Conservation (phyloP, 2,113 vertebrate genomes). For the Cebus imitator region DNA sequence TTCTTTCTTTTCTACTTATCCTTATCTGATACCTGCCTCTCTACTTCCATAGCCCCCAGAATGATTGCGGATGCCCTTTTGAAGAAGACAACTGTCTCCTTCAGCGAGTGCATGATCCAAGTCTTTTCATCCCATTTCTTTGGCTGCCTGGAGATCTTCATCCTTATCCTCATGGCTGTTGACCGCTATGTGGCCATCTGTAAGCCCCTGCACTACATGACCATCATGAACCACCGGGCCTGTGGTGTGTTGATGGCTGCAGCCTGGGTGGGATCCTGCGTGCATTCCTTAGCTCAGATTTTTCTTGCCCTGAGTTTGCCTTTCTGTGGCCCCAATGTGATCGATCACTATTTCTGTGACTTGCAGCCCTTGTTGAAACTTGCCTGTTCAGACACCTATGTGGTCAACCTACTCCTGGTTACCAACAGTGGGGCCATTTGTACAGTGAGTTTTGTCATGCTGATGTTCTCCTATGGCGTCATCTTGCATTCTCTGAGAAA, state of each 20-base stretch:
- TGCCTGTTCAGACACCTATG: conserved; percentile 56
- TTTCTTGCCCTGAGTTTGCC: conserved; percentile 55
- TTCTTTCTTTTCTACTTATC: conserved; percentile 72
- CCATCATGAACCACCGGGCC: background rate
- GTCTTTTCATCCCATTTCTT: conserved; percentile 64
- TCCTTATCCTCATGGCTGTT: conserved; percentile 64
- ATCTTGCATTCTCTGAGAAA: conserved; percentile 55
- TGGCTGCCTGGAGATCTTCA: conserved; percentile 57
- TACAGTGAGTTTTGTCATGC: conserved; percentile 45
- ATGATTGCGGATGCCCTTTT: conserved; percentile 22
- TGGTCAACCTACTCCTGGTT: conserved; percentile 51
- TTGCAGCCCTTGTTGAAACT: conserved; percentile 66
- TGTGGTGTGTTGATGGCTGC: background rate
- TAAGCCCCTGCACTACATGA: conserved; percentile 50
- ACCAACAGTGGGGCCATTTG: conserved; percentile 63
- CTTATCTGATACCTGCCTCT: conserved; percentile 65
- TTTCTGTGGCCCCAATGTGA: conserved; percentile 71
- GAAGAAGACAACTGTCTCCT: conserved; percentile 26
- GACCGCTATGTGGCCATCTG: conserved; percentile 69
- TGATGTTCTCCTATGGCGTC: conserved; percentile 42
- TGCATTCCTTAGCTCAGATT: conserved; percentile 62
- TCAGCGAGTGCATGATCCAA: conserved; percentile 50
- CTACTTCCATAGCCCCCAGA: conserved; percentile 42
- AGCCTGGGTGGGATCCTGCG: conserved; percentile 61
- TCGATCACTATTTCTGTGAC: conserved; percentile 75